These are phyloP conservation scores for Helicoverpa zea DNA, from an alignment of 1,140 invertebrate genomes.

Conservation along the genomic window DNA sequence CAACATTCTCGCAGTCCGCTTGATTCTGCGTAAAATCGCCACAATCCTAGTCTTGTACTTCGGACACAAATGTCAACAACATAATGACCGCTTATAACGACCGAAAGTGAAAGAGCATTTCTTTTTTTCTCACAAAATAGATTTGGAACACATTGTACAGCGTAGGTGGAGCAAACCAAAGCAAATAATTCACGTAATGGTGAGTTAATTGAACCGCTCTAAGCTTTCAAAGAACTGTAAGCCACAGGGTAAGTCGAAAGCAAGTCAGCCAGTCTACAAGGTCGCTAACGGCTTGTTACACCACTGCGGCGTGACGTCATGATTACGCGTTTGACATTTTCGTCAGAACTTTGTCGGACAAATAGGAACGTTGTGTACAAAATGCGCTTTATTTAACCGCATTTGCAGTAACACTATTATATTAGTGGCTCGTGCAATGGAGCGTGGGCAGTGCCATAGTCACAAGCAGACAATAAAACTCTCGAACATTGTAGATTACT, in stretches of 20 bases:
- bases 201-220: constrained; percentile 33
- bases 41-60: constrained; percentile 26
- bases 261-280: constrained; percentile 29
- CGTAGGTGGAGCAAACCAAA: constrained; percentile 4
- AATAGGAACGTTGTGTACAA: constrained; percentile 4
- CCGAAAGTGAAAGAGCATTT: constrained; percentile 39
- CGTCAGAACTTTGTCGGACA: constrained; percentile 19
- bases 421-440: background rate
- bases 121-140: constrained; percentile 24
- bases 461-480: constrained; percentile 31
- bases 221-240: constrained; percentile 38
- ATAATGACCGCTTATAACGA: constrained; percentile 43
- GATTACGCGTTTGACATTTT: constrained; percentile 19
- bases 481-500: constrained; percentile 45
- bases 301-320: constrained; percentile 38
- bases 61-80: constrained; percentile 40
- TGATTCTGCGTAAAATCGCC: constrained; percentile 42
- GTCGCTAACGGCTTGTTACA: constrained; percentile 42
- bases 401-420: constrained; percentile 13
- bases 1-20: constrained; percentile 37
- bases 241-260: constrained; percentile 24
- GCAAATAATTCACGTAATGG: constrained; percentile 29
- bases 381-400: constrained; percentile 8
- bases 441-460: constrained; percentile 15
- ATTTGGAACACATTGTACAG: constrained; percentile 15